phyloP scores from a whole-genome alignment of 1,140 invertebrate species.

The Chymomyza costata region DNA sequence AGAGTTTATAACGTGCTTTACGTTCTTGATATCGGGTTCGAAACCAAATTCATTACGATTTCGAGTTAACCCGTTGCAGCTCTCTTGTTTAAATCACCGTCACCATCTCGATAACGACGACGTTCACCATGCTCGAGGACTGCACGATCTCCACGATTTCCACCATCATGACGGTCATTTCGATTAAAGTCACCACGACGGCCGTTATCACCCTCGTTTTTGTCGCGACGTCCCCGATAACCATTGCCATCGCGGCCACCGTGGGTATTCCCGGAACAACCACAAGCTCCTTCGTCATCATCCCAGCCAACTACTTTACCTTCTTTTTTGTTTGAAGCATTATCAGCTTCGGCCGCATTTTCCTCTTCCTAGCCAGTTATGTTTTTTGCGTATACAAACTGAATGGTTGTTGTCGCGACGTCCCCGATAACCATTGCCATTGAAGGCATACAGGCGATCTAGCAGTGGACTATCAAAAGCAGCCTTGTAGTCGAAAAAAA shows the following conservation, averaged over 20 bases:
- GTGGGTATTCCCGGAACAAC: slow-evolving; percentile 27
- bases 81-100: slow-evolving; percentile 60
- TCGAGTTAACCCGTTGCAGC: too few species aligned
- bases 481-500: too few species aligned
- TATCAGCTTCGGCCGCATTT: neutral
- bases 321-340: too few species aligned
- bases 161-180: slow-evolving; percentile 10
- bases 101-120: slow-evolving; percentile 38
- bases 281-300: slow-evolving; percentile 51
- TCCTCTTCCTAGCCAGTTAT: too few species aligned
- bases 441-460: too few species aligned
- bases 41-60: too few species aligned
- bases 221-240: slow-evolving; percentile 22
- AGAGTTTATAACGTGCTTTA: slow-evolving; percentile 92
- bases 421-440: too few species aligned
- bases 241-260: slow-evolving; percentile 19
- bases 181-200: too few species aligned
- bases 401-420: too few species aligned
- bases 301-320: slow-evolving; percentile 27
- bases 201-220: slow-evolving; percentile 36
- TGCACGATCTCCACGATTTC: slow-evolving; percentile 16
- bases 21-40: slow-evolving; percentile 77
- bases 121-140: slow-evolving; percentile 26
- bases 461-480: too few species aligned
- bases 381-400: too few species aligned